Percentiles rank a stretch among this genome's conserved stretches.
Conservation (phyloP, 2,113 vertebrate species). For the Scytalopus superciliaris region DNA sequence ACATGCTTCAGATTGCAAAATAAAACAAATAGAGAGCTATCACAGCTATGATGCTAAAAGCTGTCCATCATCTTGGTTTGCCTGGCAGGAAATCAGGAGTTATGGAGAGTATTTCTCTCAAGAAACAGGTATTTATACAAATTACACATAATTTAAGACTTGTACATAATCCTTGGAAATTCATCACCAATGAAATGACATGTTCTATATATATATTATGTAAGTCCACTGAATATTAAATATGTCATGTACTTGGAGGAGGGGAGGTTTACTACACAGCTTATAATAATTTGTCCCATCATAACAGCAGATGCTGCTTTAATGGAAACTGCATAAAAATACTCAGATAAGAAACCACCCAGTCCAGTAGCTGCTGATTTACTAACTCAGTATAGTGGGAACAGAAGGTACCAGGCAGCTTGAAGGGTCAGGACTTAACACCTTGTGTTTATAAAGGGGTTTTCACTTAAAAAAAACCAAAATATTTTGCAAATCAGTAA, state of each 20-base stretch:
- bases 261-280: not conserved
- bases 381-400: not conserved
- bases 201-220: not conserved
- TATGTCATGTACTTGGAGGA: not conserved
- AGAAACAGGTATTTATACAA: constrained; percentile 7
- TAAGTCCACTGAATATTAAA: not conserved
- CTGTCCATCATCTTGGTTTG: not conserved
- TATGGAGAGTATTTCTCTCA: not conserved
- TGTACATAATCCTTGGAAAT: not conserved
- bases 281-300: not conserved
- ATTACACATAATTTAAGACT: not conserved
- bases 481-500: not conserved
- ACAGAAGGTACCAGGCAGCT: not conserved
- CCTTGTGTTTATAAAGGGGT: not conserved
- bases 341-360: not conserved
- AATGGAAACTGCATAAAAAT: not conserved
- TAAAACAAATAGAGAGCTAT: not conserved
- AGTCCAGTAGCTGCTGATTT: not conserved
- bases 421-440: not conserved
- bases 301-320: not conserved
- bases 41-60: not conserved
- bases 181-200: not conserved
- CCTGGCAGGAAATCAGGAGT: not conserved
- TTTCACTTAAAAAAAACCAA: not conserved
- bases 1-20: not conserved